Evolutionary conservation across 2,113 vertebrate species (phyloP).

Genomic region (Labeo catla): DNA sequence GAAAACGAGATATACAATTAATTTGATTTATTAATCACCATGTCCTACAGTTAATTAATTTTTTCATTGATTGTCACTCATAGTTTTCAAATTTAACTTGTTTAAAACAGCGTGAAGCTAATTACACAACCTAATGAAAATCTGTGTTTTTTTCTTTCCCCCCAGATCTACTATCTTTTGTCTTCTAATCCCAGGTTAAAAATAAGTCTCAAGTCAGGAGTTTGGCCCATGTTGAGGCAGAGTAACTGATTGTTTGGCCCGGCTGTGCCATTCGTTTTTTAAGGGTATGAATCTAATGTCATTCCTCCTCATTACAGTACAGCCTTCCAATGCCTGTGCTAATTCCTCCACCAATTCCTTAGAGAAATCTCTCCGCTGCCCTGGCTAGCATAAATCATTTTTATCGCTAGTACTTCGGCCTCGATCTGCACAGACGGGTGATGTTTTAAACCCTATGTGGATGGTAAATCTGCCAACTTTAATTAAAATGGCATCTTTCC

Average conservation of each 20-base stretch:
- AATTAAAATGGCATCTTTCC: conserved; percentile 76
- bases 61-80: not conserved
- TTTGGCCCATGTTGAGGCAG: not conserved
- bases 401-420: conserved; percentile 65
- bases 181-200: conserved; percentile 10
- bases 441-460: conserved; percentile 65
- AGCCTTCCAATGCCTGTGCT: conserved; percentile 62
- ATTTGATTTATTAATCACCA: not conserved
- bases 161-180: not conserved
- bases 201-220: not conserved
- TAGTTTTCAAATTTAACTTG: not conserved
- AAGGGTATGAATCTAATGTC: conserved; percentile 33
- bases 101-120: not conserved
- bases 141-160: not conserved
- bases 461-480: conserved; percentile 75
- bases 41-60: not conserved
- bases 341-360: conserved; percentile 61
- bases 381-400: conserved; percentile 71
- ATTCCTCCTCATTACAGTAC: conserved; percentile 74
- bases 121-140: not conserved
- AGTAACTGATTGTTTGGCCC: conserved; percentile 40
- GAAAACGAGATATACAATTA: not conserved
- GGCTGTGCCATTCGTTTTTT: conserved; percentile 51
- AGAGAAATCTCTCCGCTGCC: conserved; percentile 62
- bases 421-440: conserved; percentile 52